Evolutionary conservation across 1,140 invertebrate genomes (phyloP).

Genomic region (Apis laboriosa): DNA sequence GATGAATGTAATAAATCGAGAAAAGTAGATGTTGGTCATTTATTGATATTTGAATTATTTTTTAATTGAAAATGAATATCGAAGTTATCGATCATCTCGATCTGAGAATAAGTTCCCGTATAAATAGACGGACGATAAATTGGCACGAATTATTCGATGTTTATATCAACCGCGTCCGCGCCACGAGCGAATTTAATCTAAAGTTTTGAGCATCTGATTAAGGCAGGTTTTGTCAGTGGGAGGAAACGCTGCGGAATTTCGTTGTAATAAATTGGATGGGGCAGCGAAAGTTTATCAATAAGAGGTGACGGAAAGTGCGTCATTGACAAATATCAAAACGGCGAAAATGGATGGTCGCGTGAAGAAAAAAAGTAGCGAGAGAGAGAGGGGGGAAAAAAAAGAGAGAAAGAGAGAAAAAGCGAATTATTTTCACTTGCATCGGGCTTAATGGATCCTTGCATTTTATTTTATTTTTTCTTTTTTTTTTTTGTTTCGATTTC

Average conservation of each 20-base stretch:
- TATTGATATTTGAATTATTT: neutral
- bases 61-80: conserved; percentile 1
- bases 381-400: neutral
- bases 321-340: conserved; percentile 30
- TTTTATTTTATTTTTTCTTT: conserved; percentile 15
- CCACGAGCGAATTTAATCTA: conserved; percentile 20
- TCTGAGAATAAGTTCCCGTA: neutral
- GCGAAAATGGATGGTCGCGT: neutral
- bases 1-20: too few relatives aligned
- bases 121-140: conserved; percentile 18
- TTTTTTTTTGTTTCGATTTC: neutral
- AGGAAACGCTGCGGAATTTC: neutral
- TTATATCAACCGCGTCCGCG: neutral
- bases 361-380: neutral
- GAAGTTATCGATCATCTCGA: neutral
- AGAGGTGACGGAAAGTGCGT: neutral
- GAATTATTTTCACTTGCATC: conserved; percentile 60
- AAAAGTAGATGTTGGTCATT: neutral
- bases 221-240: neutral
- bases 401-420: neutral
- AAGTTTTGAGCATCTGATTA: conserved; percentile 24
- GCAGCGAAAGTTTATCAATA: conserved; percentile 33
- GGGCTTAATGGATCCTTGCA: conserved; percentile 42
- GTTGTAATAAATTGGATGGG: conserved; percentile 22
- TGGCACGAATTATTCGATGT: conserved; percentile 9